phyloP scores from a whole-genome alignment of 2,888 invertebrate genomes.

The Athetis lepigone region DNA sequence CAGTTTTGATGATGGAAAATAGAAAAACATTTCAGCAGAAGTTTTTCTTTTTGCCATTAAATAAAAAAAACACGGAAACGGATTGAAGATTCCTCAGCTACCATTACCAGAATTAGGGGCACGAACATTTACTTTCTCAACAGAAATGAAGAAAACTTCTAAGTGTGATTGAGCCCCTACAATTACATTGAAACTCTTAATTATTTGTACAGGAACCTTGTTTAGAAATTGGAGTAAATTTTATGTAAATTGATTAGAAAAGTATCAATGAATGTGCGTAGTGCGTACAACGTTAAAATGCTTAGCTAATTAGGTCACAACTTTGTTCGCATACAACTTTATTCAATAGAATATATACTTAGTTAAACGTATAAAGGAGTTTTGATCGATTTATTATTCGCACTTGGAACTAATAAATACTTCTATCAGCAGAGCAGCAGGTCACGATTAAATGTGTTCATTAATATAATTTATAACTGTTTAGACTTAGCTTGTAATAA shows the following conservation, averaged over 20 bases:
- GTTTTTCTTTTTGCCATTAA: constrained; percentile 1
- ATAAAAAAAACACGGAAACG: constrained; percentile 27
- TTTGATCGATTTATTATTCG: constrained; percentile 23
- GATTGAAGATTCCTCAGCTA: constrained; percentile 14
- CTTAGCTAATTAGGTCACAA: constrained; percentile 30
- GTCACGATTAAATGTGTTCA: constrained; percentile 36
- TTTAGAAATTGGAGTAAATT: constrained; percentile 33
- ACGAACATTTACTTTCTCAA: constrained; percentile 32
- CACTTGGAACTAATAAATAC: constrained; percentile 19
- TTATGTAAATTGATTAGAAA: constrained; percentile 41
- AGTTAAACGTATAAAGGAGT: not conserved
- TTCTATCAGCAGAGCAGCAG: constrained; percentile 26
- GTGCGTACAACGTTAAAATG: constrained; percentile 20
- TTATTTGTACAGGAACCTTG: constrained; percentile 23
- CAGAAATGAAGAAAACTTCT: constrained; percentile 35
- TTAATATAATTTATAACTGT: constrained; percentile 44
- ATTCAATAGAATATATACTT: constrained; percentile 10
- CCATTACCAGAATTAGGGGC: constrained; percentile 15
- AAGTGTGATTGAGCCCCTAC: constrained; percentile 45
- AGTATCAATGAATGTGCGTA: constrained; percentile 4
- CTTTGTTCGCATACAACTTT: constrained; percentile 31
- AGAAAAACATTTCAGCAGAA: not conserved
- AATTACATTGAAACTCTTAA: constrained; percentile 46
- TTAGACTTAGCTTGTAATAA: constrained; percentile 32
- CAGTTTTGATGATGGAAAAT: not conserved